Evolutionary conservation across 2,113 vertebrate species (phyloP).

Genomic region (Mastomys natalensis): DNA sequence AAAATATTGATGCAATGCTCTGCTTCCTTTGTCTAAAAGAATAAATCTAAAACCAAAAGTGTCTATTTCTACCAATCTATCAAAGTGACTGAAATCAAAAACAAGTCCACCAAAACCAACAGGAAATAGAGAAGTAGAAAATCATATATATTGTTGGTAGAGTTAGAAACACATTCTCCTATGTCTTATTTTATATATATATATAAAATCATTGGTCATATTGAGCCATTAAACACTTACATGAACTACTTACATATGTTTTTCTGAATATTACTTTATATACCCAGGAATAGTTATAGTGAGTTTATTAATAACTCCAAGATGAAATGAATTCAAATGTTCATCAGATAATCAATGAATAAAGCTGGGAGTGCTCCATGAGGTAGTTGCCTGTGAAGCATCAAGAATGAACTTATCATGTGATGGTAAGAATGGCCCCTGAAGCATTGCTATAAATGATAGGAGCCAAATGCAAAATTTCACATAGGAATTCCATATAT

Average conservation of each 20-base stretch:
- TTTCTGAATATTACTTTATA: background rate
- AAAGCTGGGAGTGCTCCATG: background rate
- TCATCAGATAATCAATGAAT: background rate
- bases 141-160: background rate
- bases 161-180: background rate
- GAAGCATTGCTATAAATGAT: background rate
- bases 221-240: background rate
- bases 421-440: background rate
- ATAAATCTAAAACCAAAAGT: background rate
- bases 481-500: background rate
- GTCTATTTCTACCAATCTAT: background rate
- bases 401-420: background rate
- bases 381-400: background rate
- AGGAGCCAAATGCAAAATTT: background rate
- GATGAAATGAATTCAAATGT: background rate
- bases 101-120: background rate
- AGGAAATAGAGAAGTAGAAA: background rate
- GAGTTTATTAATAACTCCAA: background rate
- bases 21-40: background rate
- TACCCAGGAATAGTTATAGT: background rate
- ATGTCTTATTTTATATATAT: too few relatives aligned
- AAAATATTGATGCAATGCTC: background rate
- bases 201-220: background rate
- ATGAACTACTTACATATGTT: background rate
- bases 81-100: background rate